phyloP scores from a whole-genome alignment of 1,140 invertebrate species.

The Drosophila repleta region DNA sequence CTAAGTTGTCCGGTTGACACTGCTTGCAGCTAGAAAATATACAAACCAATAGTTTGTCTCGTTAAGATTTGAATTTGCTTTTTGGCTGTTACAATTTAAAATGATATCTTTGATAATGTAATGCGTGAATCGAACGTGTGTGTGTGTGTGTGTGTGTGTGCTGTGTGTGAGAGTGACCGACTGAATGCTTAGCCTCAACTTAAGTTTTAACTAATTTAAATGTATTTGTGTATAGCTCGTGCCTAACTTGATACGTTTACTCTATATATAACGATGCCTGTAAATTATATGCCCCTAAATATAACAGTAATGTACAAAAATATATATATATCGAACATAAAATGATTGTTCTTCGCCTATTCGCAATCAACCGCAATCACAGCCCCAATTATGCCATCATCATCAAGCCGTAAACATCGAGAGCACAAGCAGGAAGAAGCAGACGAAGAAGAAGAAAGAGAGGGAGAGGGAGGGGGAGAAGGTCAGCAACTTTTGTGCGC shows the following conservation, averaged over 20 bases:
- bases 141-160: slow-evolving; percentile 16
- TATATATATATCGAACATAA: slow-evolving; percentile 61
- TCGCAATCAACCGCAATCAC: slow-evolving; percentile 50
- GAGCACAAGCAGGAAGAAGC: neutral
- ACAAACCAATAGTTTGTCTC: neutral
- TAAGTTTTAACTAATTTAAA: slow-evolving; percentile 59
- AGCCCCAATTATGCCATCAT: slow-evolving; percentile 66
- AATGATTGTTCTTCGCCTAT: slow-evolving; percentile 23
- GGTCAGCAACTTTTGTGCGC: slow-evolving; percentile 52
- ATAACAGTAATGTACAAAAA: slow-evolving; percentile 69
- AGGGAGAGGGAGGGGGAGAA: no score
- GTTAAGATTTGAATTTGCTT: slow-evolving; percentile 37
- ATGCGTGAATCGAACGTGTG: slow-evolving; percentile 11
- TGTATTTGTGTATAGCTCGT: slow-evolving; percentile 68
- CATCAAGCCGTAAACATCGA: slow-evolving; percentile 48
- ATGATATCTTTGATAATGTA: neutral
- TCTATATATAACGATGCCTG: slow-evolving; percentile 51
- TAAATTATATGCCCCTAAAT: slow-evolving; percentile 66
- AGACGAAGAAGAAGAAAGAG: no score
- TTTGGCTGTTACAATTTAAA: slow-evolving; percentile 40
- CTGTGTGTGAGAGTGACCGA: slow-evolving; percentile 37
- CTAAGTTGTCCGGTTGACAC: neutral
- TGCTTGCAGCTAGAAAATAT: slow-evolving; percentile 1
- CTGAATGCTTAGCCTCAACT: slow-evolving; percentile 63
- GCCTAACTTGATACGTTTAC: slow-evolving; percentile 57